Conservation (phyloP, 2,888 invertebrate species). For the Parelbella ahira region DNA sequence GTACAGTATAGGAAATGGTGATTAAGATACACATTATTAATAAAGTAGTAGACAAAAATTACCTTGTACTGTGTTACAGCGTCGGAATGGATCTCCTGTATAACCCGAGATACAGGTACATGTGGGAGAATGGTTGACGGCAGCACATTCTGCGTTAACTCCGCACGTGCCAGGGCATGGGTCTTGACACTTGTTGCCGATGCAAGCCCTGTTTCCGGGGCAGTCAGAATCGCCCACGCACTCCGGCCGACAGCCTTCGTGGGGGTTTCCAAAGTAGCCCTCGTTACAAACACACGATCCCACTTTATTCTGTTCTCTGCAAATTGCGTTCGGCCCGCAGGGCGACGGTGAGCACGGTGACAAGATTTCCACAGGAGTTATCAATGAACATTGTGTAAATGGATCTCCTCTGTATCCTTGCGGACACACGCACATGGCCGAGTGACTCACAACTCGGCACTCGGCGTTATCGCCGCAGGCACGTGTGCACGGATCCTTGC, state of each 20-base stretch:
- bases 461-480: constrained; percentile 87
- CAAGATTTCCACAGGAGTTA: constrained; percentile 69
- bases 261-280: constrained; percentile 88
- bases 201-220: constrained; percentile 85
- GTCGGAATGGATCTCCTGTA: constrained; percentile 82
- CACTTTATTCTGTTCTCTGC: constrained; percentile 84
- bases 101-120: constrained; percentile 84
- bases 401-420: constrained; percentile 83
- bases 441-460: constrained; percentile 88
- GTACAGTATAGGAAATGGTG: too few species aligned
- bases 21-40: too few species aligned
- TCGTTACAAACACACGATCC: constrained; percentile 86
- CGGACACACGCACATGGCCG: constrained; percentile 88
- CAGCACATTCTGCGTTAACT: constrained; percentile 85
- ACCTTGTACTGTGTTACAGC: constrained; percentile 67
- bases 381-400: constrained; percentile 78
- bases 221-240: constrained; percentile 87
- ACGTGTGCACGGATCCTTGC: constrained; percentile 86
- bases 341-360: constrained; percentile 85
- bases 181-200: constrained; percentile 86
- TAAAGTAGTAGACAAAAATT: too few species aligned
- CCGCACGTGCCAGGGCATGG: constrained; percentile 90
- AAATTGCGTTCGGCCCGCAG: constrained; percentile 86
- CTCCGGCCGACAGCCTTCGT: constrained; percentile 88
- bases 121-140: constrained; percentile 85